These are phyloP conservation scores for Delia radicum DNA, from an alignment of 1,140 invertebrate genomes.

Conservation along the genomic window DNA sequence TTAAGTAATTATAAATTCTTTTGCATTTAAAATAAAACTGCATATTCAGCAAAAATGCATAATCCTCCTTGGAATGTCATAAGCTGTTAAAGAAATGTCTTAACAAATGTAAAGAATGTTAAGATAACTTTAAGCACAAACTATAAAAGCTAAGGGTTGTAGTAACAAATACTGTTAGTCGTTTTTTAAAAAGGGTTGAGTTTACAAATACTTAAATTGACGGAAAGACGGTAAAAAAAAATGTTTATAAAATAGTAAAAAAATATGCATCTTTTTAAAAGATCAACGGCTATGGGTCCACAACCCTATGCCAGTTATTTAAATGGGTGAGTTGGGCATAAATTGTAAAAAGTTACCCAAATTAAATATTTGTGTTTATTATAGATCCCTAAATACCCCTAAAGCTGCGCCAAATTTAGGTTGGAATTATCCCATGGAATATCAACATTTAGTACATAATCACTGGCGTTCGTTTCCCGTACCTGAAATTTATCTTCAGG, in stretches of 20 bases:
- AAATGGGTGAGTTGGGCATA: background rate
- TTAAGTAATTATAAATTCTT: no score
- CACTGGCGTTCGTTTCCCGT: slow-evolving; percentile 72
- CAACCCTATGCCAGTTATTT: background rate
- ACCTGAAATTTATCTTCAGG: slow-evolving; percentile 71
- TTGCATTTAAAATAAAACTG: no score
- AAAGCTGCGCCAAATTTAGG: slow-evolving; percentile 56
- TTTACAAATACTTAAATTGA: background rate
- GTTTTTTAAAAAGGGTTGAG: background rate
- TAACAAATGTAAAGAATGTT: background rate
- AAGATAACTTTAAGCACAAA: background rate
- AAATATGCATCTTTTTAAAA: background rate
- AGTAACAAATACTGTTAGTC: background rate
- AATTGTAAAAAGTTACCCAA: no score
- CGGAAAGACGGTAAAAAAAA: background rate
- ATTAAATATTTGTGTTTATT: background rate
- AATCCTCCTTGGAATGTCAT: slow-evolving; percentile 14
- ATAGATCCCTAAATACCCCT: background rate
- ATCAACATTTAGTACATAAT: slow-evolving; percentile 67
- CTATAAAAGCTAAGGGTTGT: background rate
- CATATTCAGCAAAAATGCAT: background rate
- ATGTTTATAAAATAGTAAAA: background rate
- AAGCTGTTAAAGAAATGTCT: background rate
- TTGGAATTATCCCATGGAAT: slow-evolving; percentile 70
- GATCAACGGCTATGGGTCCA: background rate